Evolutionary conservation across 2,888 invertebrate genomes (phyloP), one percentile per base, ranked within the genome.

Genomic region (Rotaria macrura): DNA sequence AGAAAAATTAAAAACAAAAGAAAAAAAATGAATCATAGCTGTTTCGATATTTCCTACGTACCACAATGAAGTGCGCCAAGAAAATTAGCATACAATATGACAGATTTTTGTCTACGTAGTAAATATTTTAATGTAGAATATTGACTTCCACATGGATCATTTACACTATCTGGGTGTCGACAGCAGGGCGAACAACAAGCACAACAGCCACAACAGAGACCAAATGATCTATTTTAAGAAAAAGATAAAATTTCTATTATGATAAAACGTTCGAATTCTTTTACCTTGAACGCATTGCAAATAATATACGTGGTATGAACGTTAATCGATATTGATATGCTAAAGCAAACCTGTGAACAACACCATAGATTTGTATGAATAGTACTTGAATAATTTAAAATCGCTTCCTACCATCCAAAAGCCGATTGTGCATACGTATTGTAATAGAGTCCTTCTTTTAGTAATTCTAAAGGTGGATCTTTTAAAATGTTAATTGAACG

Each of bases 141-240:
- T 43, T 79, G 79, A 79, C 43, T 79, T n/a, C 79, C 79, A 79
- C 79, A 79, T 43, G 79, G 79, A 43, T 79, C 79, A 43, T 79
- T 79, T 40, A 43, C 1, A 79, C 43, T 79, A 43, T 79, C 43
- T 79, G 1, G 79, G 25, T 43, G 34, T n/a, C n/a, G 43, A n/a
- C 79, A 79, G n/a, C 79, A 79, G 43, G 43, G 25, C n/a, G 43
- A n/a, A 43, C 79, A 79, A n/a, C 12, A n/a, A 14, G 10, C 43
- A 25, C 79, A 79, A 65, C 34, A 65, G 12, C 65, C 12, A 34
- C 65, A 65, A 79, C 79, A 79, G 43, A 25, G 43, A 12, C 79
- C 79, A 4, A 79, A 43, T 40, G 79, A n/a, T 43, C 79, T 79
- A n/a, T 65, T n/a, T 17, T 20, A 49, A 49, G 14, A 49, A 12